phyloP scores from a whole-genome alignment of 2,113 vertebrate species.

The Falcunculus frontatus region DNA sequence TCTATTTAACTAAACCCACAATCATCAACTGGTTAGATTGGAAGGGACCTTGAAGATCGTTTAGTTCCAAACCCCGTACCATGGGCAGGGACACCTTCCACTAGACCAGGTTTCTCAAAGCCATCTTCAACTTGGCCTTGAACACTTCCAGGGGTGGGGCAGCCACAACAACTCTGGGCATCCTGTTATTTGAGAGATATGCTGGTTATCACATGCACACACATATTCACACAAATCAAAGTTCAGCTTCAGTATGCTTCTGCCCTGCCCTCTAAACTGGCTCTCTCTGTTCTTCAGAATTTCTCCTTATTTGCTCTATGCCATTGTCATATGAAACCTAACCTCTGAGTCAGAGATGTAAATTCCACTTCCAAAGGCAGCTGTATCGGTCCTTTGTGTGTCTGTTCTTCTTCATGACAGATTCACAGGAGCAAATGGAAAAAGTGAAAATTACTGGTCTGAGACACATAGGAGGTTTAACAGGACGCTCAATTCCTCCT shows the following conservation, averaged over 20 bases:
- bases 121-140: not conserved
- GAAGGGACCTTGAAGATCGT: not conserved
- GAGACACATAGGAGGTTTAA: not conserved
- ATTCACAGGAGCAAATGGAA: not conserved
- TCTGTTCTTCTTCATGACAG: not conserved
- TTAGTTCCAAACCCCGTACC: not conserved
- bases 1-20: not conserved
- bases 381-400: not conserved
- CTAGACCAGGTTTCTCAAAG: not conserved
- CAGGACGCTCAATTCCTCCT: not conserved
- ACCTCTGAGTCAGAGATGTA: not conserved
- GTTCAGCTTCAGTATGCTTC: not conserved
- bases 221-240: not conserved
- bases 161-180: not conserved
- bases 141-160: not conserved
- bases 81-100: rapidly evolving
- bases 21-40: not conserved
- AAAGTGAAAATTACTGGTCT: not conserved
- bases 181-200: not conserved
- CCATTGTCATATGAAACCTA: not conserved
- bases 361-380: not conserved
- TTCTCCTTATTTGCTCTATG: not conserved
- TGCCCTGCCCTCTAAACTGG: not conserved
- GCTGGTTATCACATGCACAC: not conserved
- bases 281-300: not conserved